Evolutionary conservation across 1,140 invertebrate genomes (phyloP), one percentile per base, ranked within the genome.

Genomic region (Rhyacophila brunnea): DNA sequence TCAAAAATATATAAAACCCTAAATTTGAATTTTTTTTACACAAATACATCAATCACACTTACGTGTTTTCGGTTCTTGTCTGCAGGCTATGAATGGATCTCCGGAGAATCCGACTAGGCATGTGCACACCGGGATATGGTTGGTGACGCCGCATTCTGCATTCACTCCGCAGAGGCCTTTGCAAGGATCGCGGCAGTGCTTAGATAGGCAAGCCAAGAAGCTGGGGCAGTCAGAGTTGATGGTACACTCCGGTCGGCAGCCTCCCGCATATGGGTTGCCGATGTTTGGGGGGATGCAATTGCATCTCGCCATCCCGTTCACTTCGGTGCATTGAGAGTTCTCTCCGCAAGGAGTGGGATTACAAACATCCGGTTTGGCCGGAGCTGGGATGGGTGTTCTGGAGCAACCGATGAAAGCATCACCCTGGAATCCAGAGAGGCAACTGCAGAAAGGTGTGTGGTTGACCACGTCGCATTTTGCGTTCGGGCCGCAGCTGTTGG

Each of bases 111-210:
- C 89, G 58, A 81, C 83, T 2, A 85, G 70, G 64, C 92, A 94
- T 38, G 84, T 85, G 70, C 92, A 94, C 3, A 87, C 82, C 1
- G 92, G 89, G 56, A 92, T 78, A 68, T 94, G 92, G 68, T 91
- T 90, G 1, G 88, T 85, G 0, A 94, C 90, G 53, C 81, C 80
- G 69, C 92, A 95, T 70, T 91, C 85, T 1, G 91, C 90, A 69
- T 93, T 92, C 0, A 81, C 69, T 20, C 92, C 92, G 70, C 93
- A 95, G 40, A 92, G 82, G 23, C 91, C 90, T 51, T 85, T 87
- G 70, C 93, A 95, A n/a, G 92, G 92, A 80, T 95, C 87, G 62
- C 90, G 79, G 67, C 93, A 96, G 66, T 92, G 86, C 65, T 91
- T 87, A 60, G 90, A 88, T 28, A 93, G 77, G 72, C 93, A 96